Evolutionary conservation across 1,140 invertebrate species (phyloP).

Genomic region (Mizuhopecten yessoensis): DNA sequence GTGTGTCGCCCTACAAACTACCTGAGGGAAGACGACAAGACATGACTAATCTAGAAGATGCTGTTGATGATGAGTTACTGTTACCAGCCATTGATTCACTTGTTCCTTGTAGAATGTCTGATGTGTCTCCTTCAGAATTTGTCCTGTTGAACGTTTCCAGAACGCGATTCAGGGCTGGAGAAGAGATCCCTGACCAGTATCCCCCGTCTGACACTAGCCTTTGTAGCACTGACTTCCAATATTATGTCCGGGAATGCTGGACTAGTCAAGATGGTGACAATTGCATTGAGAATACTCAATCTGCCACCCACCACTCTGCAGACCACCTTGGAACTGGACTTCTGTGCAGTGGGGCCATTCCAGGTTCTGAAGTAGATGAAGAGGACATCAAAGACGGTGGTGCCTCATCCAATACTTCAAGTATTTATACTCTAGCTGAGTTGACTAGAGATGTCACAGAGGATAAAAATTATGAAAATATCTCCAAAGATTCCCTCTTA

Average conservation of each 20-base stretch:
- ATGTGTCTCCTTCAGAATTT: background rate
- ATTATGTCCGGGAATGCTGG: background rate
- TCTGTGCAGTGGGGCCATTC: background rate
- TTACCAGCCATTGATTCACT: background rate
- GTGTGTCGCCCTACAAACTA: background rate
- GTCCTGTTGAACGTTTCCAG: background rate
- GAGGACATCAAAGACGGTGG: too few relatives aligned
- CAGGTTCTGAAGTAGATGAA: background rate
- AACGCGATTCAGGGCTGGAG: background rate
- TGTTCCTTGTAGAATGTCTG: background rate
- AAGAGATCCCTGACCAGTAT: background rate
- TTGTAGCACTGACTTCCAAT: slow-evolving; percentile 28
- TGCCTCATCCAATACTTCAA: background rate
- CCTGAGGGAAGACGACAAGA: background rate
- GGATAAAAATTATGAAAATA: background rate
- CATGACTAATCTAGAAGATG: background rate
- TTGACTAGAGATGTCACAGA: background rate
- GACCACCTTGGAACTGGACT: background rate
- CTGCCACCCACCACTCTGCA: background rate
- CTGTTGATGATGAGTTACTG: background rate
- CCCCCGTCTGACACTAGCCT: slow-evolving; percentile 42
- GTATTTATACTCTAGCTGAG: slow-evolving; percentile 5
- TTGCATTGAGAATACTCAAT: background rate
- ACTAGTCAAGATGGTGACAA: background rate
- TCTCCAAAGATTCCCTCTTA: background rate